Percentiles rank a stretch among this genome's conserved stretches.
Conservation (phyloP, 2,797 vertebrate genomes). For the Acipenser oxyrinchus region DNA sequence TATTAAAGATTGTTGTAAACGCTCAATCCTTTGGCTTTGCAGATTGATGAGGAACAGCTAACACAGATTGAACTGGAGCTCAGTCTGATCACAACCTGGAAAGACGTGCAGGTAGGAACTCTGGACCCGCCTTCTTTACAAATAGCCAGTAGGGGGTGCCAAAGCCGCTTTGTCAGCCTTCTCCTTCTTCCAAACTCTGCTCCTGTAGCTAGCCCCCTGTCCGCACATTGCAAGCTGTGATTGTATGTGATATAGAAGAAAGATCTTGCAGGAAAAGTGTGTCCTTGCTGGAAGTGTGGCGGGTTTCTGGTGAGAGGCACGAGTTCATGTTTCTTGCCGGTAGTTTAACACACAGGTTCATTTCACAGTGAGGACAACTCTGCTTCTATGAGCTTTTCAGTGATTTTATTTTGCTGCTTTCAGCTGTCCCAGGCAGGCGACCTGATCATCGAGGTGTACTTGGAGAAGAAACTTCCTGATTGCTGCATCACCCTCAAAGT, state of each 20-base stretch:
- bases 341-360: no score
- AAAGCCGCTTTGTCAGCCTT: no score
- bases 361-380: no score
- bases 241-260: no score
- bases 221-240: no score
- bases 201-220: no score
- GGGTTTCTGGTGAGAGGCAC: no score
- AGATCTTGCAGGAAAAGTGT: no score
- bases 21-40: conserved; percentile 13
- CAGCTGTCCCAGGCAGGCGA: conserved; percentile 94
- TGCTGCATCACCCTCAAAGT: conserved; percentile 90
- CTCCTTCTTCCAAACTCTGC: no score
- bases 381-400: background rate
- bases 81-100: conserved; percentile 93
- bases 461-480: conserved; percentile 86
- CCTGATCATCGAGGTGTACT: conserved; percentile 89
- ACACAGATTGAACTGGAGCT: conserved; percentile 92
- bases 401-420: conserved; percentile 2
- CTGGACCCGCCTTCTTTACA: background rate
- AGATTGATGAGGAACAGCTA: conserved; percentile 92
- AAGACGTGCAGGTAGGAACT: conserved; percentile 81
- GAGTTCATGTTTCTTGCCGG: no score
- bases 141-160: no score
- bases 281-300: no score
- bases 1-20: background rate